Base-by-base conservation (phyloP, 30 jellyfish, hydroid and myxozoan genomes). In the Pseudorhiza aurosa region DNA sequence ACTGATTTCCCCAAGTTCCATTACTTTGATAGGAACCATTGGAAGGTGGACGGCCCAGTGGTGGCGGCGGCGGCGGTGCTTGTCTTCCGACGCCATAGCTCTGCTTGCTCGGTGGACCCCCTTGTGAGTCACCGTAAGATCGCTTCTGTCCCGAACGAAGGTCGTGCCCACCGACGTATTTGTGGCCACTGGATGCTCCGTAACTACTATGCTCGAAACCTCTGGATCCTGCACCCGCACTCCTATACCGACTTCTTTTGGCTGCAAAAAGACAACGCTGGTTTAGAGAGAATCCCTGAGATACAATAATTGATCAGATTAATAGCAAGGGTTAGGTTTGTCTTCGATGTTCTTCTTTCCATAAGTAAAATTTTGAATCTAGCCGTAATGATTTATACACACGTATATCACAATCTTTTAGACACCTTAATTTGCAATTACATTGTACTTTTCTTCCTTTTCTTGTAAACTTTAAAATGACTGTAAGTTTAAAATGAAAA, bases 21-120 rank as follows among this genome's bases (percentile, higher is more conserved):
- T 75, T 75, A 29, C 70, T 58, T 27, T 62, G 76, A 25, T 77
- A 77, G 12, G 89, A 43, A 22, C 82, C 77, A 53, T 59, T 60
- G 0, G 82, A 59, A 3, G 89, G 89, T 2, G 81, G 81, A 24
- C 65, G 72, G 11, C 64, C 31, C n/a, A n/a, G n/a, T 29, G 76
- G 60, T 11, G 87, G 87, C 8, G 89, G 89, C 8, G 89, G 89
- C 14, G 89, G 89, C 15, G 89, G 89, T 4, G 74, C 81, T 10
- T 37, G 80, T 25, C 58, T 24, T 27, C 82, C 50, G 30, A 24
- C 63, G 21, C 82, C 74, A 45, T 77, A 77, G 19, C 81, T 25
- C 47, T 77, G 89, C 42, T 77, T 77, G 89, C 70, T 60, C 12
- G 89, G 74, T 32, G 89, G 89, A 10, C 89, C 89, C 5, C 89